Evolutionary conservation across 2,888 invertebrate species (phyloP).

Genomic region (Lithosia quadra): DNA sequence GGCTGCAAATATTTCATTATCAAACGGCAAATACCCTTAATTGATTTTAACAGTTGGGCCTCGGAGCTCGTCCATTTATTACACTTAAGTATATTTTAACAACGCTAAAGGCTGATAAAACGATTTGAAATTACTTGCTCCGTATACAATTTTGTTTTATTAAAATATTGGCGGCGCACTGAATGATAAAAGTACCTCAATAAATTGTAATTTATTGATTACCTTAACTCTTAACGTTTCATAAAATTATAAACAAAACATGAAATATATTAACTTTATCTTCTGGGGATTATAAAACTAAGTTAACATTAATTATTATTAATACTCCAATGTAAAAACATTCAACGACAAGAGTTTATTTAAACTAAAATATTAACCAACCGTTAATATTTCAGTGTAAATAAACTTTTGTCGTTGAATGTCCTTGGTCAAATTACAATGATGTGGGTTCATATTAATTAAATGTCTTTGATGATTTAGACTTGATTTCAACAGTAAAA

Average conservation of each 20-base stretch:
- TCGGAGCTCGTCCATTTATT: conserved; percentile 60
- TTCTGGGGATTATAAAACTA: too few species aligned
- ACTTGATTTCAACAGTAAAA: too few species aligned
- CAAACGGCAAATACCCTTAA: conserved; percentile 49
- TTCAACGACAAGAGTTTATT: too few species aligned
- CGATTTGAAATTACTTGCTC: conserved; percentile 43
- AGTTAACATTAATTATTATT: too few species aligned
- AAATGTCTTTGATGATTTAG: too few species aligned
- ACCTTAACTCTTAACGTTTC: not conserved
- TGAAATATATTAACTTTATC: not conserved
- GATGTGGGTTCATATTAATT: too few species aligned
- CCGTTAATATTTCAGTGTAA: too few species aligned
- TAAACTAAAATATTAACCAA: too few species aligned
- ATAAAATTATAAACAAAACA: not conserved
- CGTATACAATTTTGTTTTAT: conserved; percentile 32
- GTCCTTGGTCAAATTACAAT: too few species aligned
- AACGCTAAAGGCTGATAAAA: conserved; percentile 42
- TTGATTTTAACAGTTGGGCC: conserved; percentile 58
- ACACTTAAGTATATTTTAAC: conserved; percentile 57
- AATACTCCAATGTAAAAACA: too few species aligned
- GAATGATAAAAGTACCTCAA: not conserved
- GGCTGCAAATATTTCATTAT: conserved; percentile 58
- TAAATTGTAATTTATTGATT: not conserved
- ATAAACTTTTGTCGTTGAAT: too few species aligned
- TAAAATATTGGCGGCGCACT: not conserved